Base-by-base conservation (phyloP, 2,797 vertebrate genomes). In the Lepilemur ruficaudatus region DNA sequence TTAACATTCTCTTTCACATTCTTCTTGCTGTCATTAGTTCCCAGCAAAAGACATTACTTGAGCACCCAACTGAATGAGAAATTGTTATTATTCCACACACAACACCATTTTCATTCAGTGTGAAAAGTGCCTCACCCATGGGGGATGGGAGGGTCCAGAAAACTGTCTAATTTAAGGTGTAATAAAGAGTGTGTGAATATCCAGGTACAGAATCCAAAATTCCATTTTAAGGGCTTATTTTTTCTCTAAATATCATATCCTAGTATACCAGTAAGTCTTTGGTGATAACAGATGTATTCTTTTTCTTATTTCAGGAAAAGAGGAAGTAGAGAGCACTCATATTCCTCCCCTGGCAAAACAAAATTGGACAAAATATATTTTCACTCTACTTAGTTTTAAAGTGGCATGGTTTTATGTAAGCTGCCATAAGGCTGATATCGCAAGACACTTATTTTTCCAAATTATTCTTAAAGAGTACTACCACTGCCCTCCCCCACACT, bases 251-350 rank as follows among this genome's bases (percentile, higher is more conserved):
- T n/a, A 82, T 30, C 52, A 55, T 41, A 82, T 22, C 52, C 30
- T 70, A 43, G 25, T 30, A 41, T 5, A 12, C 17, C 35, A 76
- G 30, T 35, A 70, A 69, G 80, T n/a, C 15, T 75, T 83, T 75
- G 41, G 59, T 93, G 30, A 65, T 72, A 59, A 73, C 1, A 73
- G 38, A 63, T 69, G 12, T 65, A 73, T 43, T 12, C 3, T 41
- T 87, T 84, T 86, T 65, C 67, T 94, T 87, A 69, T 75, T 91
- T 94, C n/a, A 65, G 63, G 22, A 76, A 93, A 88, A 94, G 13
- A 13, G 59, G 30, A 55, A 89, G 43, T 84, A 89, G 48, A 94
- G 52, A 94, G 25, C 1, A 78, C 13, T 82, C 38, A 52, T 32
- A 75, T 80, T 84, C 35, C 30, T 95, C 55, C 35, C 20, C 43